Conservation (phyloP, 2,113 vertebrate species). For the Rhabdornis inornatus region DNA sequence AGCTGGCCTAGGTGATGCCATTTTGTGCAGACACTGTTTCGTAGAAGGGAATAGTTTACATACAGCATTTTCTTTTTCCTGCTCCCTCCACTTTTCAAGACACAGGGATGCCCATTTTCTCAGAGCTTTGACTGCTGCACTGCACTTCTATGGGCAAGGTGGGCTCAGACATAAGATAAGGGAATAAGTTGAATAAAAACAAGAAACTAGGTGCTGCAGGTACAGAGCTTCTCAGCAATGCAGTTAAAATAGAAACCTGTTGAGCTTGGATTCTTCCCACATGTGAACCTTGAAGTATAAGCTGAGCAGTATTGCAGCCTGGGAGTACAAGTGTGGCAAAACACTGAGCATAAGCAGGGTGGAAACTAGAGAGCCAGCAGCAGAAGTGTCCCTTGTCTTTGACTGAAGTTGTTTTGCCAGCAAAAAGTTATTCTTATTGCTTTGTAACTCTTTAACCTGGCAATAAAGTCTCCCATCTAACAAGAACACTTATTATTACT, state of each 20-base stretch:
- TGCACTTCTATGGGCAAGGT: neutral
- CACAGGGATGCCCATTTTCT: neutral
- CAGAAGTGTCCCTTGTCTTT: neutral
- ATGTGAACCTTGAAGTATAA: rapidly evolving
- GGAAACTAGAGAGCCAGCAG: neutral
- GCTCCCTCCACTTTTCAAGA: neutral
- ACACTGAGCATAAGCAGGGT: neutral
- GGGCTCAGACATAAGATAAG: neutral
- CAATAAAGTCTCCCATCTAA: neutral
- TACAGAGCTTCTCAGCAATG: neutral
- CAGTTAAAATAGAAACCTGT: neutral
- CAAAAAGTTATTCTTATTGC: neutral
- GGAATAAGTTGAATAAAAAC: neutral
- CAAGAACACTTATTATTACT: conserved; percentile 17
- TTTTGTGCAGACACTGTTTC: neutral
- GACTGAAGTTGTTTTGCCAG: neutral
- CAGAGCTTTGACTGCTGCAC: neutral
- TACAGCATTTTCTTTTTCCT: neutral
- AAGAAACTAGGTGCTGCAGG: neutral
- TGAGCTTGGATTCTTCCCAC: neutral
- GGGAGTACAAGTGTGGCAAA: neutral
- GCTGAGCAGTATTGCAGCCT: neutral
- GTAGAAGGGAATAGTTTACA: neutral
- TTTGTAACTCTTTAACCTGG: conserved; percentile 8
- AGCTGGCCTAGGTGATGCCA: neutral